phyloP scores from a whole-genome alignment of 2,113 vertebrate species.

The Chunga burmeisteri region DNA sequence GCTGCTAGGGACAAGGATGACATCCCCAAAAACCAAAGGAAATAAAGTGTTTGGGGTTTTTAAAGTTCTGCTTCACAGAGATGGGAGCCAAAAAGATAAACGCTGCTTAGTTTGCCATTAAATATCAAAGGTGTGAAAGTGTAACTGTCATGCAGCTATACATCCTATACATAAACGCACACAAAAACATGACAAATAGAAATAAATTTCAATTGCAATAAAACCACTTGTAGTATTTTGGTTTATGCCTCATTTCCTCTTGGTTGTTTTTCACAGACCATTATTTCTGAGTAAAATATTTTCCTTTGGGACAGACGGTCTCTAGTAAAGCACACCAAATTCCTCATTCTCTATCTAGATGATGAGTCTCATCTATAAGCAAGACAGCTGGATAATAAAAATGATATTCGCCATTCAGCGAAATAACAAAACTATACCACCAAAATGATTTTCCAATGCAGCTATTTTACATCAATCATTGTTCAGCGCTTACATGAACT shows the following conservation, averaged over 20 bases:
- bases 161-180: neutral
- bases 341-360: neutral
- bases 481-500: neutral
- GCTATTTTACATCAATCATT: neutral
- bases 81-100: neutral
- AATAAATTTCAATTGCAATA: neutral
- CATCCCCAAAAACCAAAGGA: neutral
- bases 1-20: neutral
- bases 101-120: neutral
- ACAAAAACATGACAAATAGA: neutral
- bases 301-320: neutral
- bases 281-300: constrained; percentile 17
- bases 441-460: neutral
- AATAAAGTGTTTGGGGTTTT: neutral
- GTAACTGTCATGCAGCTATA: neutral
- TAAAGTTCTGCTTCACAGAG: neutral
- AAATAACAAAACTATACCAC: neutral
- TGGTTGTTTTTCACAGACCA: neutral
- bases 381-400: neutral
- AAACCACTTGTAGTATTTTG: neutral
- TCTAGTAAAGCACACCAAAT: constrained; percentile 8
- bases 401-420: neutral
- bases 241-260: constrained; percentile 22
- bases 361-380: neutral
- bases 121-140: neutral